phyloP scores from a whole-genome alignment of 2,888 invertebrate genomes.

The Xestia xanthographa region DNA sequence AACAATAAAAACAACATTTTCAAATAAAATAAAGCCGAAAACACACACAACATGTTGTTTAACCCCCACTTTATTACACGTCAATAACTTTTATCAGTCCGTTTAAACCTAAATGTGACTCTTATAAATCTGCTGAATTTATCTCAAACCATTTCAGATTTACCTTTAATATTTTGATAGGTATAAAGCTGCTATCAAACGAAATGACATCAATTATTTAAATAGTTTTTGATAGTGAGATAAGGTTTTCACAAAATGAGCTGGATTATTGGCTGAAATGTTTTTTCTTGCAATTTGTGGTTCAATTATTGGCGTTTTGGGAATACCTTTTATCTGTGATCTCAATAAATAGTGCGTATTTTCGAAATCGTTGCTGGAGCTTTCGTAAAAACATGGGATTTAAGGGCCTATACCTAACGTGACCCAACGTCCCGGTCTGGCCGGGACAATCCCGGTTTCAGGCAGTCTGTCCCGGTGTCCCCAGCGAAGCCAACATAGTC shows the following conservation, averaged over 20 bases:
- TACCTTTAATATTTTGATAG: conserved; percentile 15
- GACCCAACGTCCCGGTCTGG: no score
- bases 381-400: not conserved
- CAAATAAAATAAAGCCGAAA: conserved; percentile 36
- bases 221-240: conserved; percentile 40
- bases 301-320: conserved; percentile 14
- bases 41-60: conserved; percentile 12
- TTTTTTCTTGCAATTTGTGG: conserved; percentile 30
- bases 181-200: conserved; percentile 16
- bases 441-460: no score
- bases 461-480: no score
- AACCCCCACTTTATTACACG: conserved; percentile 41
- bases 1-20: conserved; percentile 12
- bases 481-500: no score
- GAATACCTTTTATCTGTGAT: conserved; percentile 7
- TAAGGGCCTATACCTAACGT: no score
- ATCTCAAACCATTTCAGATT: conserved; percentile 13
- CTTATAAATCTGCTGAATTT: conserved; percentile 29
- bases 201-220: conserved; percentile 42
- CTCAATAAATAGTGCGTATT: not conserved
- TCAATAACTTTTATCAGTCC: conserved; percentile 43
- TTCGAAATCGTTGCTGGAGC: not conserved
- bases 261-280: conserved; percentile 7
- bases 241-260: conserved; percentile 32
- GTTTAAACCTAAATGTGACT: conserved; percentile 37